Evolutionary conservation across 1,140 invertebrate species (phyloP).

Genomic region (Drosophila dunni): DNA sequence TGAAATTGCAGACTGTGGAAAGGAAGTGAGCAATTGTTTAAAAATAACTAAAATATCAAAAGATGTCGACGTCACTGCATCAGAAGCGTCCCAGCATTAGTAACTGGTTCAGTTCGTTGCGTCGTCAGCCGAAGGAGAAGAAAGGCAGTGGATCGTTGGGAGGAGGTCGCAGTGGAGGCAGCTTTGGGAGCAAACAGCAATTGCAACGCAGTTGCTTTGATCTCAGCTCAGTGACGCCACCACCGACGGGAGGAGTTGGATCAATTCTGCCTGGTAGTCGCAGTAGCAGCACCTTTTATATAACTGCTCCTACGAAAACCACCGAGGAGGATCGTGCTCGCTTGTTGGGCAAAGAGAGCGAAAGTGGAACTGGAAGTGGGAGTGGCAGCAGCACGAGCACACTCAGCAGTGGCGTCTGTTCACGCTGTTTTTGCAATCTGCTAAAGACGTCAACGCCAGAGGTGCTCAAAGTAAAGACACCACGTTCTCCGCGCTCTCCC

Average conservation of each 20-base stretch:
- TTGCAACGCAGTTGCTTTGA: constrained; percentile 83
- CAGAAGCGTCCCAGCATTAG: constrained; percentile 87
- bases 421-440: constrained; percentile 71
- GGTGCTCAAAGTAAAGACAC: constrained; percentile 34
- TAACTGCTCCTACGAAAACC: constrained; percentile 20
- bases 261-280: constrained; percentile 31
- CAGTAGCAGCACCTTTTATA: constrained; percentile 70
- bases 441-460: constrained; percentile 10
- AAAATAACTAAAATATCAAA: constrained; percentile 28
- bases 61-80: constrained; percentile 67
- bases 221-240: constrained; percentile 46
- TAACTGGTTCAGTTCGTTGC: constrained; percentile 91
- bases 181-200: constrained; percentile 74
- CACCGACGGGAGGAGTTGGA: not conserved
- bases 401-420: constrained; percentile 53
- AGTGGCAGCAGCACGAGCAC: constrained; percentile 15
- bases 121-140: constrained; percentile 87
- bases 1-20: constrained; percentile 17
- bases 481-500: constrained; percentile 53
- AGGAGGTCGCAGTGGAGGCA: constrained; percentile 37
- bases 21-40: constrained; percentile 57
- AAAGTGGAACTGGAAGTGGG: not conserved
- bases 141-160: constrained; percentile 56
- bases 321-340: constrained; percentile 59
- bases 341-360: constrained; percentile 31